Evolutionary conservation across 2,113 vertebrate species (phyloP), one percentile per base, ranked within the genome.

Genomic region (Psilopogon haemacephalus): DNA sequence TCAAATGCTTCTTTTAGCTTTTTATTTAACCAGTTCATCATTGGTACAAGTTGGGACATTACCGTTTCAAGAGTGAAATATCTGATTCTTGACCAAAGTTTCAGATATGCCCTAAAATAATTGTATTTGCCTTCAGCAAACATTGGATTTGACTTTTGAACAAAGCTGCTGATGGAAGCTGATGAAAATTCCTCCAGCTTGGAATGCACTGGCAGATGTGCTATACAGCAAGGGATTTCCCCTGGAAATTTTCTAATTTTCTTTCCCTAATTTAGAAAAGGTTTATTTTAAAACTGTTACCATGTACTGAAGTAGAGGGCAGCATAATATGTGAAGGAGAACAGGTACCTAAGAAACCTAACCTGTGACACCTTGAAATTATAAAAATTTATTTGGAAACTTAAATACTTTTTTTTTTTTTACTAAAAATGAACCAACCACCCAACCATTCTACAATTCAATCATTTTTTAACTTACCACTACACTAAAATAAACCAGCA

Each of bases 41-140:
- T 90, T 95, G 70, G 60, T 81, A 62, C 79, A 88, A 95, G 85
- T 77, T 71, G 70, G 82, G 72, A 87, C 32, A 88, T 92, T 89
- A 60, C 60, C 73, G 35, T 88, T 94, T 80, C 67, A 58, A 90
- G 23, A 84, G 78, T 88, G 92, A 89, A 82, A 93, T 94, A 95
- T 86, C 68, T 94, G 13, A 7, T 93, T 84, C 89, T 58, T 76
- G 64, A 91, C 62, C 56, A 64, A 95, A 92, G 75, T 90, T 89
- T 76, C 48, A 88, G 74, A 69, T 73, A 82, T 58, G 40, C 52
- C 72, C 77, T 92, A 70, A 93, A 94, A 94, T 72, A 94, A 94
- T 55, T 89, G 27, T 77, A 90, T 95, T 95, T 97, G 88, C 79
- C 73, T 87, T 96, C 50, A 95, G 94, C 88, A 97, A 97, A 96